Base-by-base conservation (phyloP, 2,888 invertebrate genomes). In the Sinotaia quadrata region DNA sequence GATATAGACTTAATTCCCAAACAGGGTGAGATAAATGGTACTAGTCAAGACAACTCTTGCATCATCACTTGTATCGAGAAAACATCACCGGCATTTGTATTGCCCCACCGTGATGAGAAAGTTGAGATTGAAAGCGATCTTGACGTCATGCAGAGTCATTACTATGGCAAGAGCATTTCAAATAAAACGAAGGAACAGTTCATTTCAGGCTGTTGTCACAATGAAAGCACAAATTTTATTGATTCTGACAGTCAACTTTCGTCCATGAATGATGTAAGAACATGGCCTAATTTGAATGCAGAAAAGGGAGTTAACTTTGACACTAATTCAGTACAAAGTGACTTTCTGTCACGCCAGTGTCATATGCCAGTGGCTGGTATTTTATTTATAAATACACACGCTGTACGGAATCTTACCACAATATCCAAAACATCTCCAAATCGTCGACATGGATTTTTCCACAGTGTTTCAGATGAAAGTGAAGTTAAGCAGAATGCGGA, bases 51-150 rank as follows among this genome's bases (percentile, higher is more conserved):
- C n/a, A 18, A 5, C 24, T 37, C 18, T 8, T 65, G 65, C 44
- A 27, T 21, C 33, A 65, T 65, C 54, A 44, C 54, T 10, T 65
- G 65, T 47, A 56, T 65, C 2, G 65, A 65, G 24, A 65, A 65
- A 44, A 65, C 56, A 4, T 65, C 65, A 4, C 65, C 65, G 2
- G 31, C 54, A 24, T 56, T 56, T 41, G 52, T 65, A n/a, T 44
- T 65, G n/a, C 65, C 65, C 2, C 56, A 65, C 34, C 65, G 31
- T 12, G 65, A 65, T 21, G 56, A 56, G 56, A 65, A 65, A 44
- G 54, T 65, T 54, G 24, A 24, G 29, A 56, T 65, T n/a, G 65
- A 65, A 34, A 65, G 56, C 21, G 65, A 65, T 56, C 21, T 65
- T 31, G 24, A 54, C 29, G 65, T 65, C 41, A 65, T 65, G 65